A percentile compares a stretch with the other conserved stretches of the same genome.
Evolutionary conservation across 1,140 invertebrate genomes (phyloP).

Genomic region (Sycophaga agraensis): DNA sequence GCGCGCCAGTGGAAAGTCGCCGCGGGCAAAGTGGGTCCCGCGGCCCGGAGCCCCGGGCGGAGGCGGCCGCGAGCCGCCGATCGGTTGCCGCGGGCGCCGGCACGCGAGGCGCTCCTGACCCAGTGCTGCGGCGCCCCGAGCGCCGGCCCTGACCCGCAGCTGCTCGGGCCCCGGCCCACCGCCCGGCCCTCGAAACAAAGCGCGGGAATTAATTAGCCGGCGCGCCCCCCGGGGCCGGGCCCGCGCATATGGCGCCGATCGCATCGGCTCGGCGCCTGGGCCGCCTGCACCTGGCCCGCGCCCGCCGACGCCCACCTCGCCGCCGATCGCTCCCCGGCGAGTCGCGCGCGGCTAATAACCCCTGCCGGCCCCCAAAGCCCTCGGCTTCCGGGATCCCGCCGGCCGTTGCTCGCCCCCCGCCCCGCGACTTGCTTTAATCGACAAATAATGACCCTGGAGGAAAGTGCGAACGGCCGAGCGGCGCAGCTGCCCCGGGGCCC

Average conservation of each 20-base stretch:
- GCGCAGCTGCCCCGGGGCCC: too few species aligned
- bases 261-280: constrained; percentile 51
- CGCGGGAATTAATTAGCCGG: constrained; percentile 56
- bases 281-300: constrained; percentile 48
- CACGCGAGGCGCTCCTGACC: not conserved
- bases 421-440: too few species aligned
- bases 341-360: not conserved
- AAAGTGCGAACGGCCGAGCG: too few species aligned
- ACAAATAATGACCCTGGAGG: too few species aligned
- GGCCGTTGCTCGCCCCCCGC: not conserved
- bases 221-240: constrained; percentile 42
- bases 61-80: not conserved
- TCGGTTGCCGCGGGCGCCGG: not conserved
- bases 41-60: not conserved
- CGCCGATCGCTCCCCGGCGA: constrained; percentile 26
- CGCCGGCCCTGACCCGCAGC: not conserved
- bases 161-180: not conserved
- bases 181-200: constrained; percentile 52
- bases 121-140: not conserved
- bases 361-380: too few species aligned
- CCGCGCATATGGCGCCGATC: constrained; percentile 47
- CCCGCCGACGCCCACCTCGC: constrained; percentile 1
- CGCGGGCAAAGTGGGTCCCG: not conserved
- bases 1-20: too few species aligned
- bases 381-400: not conserved